Evolutionary conservation across 2,888 invertebrate genomes (phyloP), one percentile per base, ranked within the genome.

Genomic region (Drosophila bunnanda): DNA sequence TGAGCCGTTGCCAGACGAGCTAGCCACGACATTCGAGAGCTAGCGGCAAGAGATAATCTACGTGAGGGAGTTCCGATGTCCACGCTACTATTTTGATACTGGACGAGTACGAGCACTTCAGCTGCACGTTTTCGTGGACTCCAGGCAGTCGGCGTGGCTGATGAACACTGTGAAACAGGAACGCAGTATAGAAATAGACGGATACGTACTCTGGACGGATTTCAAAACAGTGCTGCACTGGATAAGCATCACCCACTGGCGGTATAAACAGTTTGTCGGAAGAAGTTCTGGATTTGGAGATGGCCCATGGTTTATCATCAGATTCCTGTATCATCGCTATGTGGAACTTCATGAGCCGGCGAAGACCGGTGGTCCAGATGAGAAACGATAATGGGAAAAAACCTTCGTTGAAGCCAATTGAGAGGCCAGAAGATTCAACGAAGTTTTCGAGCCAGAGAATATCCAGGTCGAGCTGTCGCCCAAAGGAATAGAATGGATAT

Each of bases 191-290:
- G 17, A 22, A 13, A 41, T 56, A 17, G 25, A 30, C 12, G 12
- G 34, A 15, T 30, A 25, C 44, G 22, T 46, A 30, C 17, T 60
- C 4, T 56, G 67, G 59, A 59, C 52, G 4, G 55, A 67, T 12
- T 60, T 44, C 1, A 69, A 46, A 15, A 62, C 69, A 1, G 54
- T 62, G 38, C 20, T 67, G 48, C 36, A 28, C 10, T 68, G 56
- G 28, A 59, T 52, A 22, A 22, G 34, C 41, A 41, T 5, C 22
- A 17, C n/a, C n/a, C n/a, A 38, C 38, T n/a, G n/a, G 38, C 25
- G 46, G 13, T 46, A 22, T 25, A 46, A 25, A 7, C 22, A 44
- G 43, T 30, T 30, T 25, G 25, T 25, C 4, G 25, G 25, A 25
- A 13, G 36, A 52, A 8, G 34, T 32, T 41, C 41, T 41, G 41